Base-by-base conservation (phyloP, 1,140 invertebrate genomes). In the Drosophila subobscura region DNA sequence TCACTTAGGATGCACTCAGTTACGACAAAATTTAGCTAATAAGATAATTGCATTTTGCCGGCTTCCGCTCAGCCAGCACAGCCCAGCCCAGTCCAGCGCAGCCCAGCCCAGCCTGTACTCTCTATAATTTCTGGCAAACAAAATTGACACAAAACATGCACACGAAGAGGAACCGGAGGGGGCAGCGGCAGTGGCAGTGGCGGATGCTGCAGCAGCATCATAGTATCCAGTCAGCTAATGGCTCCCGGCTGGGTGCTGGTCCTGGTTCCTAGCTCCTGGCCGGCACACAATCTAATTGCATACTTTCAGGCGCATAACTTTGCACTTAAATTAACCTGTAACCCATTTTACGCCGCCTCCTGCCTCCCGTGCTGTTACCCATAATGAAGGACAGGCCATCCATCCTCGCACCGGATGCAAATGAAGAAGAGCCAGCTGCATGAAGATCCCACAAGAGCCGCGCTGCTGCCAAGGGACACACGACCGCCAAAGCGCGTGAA, bases 311-410 rank as follows among this genome's bases (percentile, higher is more conserved):
- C 78, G 85, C 77, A 81, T 89, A 81, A 80, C 86, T 89, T 89
- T 81, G 74, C 85, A 89, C 85, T 85, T 56, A 89, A 89, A 89
- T 89, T 85, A 89, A 85, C 67, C 80, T 76, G 77, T 89, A 89
- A 85, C 85, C 80, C 76, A 85, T 89, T 89, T 89, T 85, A 47
- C 42, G 72, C 72, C 65, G 44, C 67, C 57, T 59, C 42, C 65
- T 53, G 66, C 66, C 73, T 20, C 16, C 16, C 16, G 16, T 20
- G 16, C 16, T 55, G 59, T 50, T 47, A 63, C 54, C 75, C 83
- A 88, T 88, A 83, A 88, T 88, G 83, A 88, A 88, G 78, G 70
- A 54, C 74, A 74, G 67, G 41, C 12, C 54, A 23, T 55, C 12
- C 54, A 23, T 55, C 50, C 42, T 41, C 23, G 25, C 42, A n/a